Conservation (phyloP, 2,888 invertebrate genomes). For the Cheilosia vulpina region DNA sequence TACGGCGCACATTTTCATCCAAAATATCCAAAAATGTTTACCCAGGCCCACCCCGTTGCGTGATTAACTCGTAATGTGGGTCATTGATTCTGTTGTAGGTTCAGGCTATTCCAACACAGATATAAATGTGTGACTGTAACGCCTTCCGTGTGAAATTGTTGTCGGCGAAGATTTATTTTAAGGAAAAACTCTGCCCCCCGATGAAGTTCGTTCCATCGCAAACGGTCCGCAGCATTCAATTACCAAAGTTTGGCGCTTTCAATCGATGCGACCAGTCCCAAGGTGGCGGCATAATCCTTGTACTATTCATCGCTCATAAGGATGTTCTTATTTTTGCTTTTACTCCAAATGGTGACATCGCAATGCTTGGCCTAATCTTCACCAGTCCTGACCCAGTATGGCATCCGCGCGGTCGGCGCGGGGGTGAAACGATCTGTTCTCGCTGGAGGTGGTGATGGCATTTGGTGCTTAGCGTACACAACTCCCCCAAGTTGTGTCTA, state of each 20-base stretch:
- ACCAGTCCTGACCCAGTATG: slow-evolving; percentile 22
- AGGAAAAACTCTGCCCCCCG: neutral
- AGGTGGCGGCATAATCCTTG: neutral
- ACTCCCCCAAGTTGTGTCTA: slow-evolving; percentile 25
- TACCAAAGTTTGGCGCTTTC: slow-evolving; percentile 32
- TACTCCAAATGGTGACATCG: slow-evolving; percentile 58
- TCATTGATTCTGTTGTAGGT: slow-evolving; percentile 10
- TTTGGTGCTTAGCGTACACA: neutral
- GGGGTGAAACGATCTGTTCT: slow-evolving; percentile 18
- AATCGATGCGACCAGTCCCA: neutral
- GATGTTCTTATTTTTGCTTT: slow-evolving; percentile 24
- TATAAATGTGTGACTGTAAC: neutral
- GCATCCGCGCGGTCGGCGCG: neutral
- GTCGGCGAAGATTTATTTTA: neutral
- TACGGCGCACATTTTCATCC: no score
- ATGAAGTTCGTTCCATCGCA: slow-evolving; percentile 24
- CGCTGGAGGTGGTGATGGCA: neutral
- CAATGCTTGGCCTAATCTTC: slow-evolving; percentile 49
- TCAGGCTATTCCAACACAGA: neutral
- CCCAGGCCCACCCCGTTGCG: neutral
- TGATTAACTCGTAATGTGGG: neutral
- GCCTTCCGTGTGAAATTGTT: slow-evolving; percentile 11
- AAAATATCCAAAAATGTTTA: neutral
- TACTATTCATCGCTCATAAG: slow-evolving; percentile 50
- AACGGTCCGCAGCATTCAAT: slow-evolving; percentile 44